Percentiles rank a stretch among this genome's conserved stretches.
phyloP scores from a whole-genome alignment of 2,888 invertebrate genomes.

The Pandemis corylana region DNA sequence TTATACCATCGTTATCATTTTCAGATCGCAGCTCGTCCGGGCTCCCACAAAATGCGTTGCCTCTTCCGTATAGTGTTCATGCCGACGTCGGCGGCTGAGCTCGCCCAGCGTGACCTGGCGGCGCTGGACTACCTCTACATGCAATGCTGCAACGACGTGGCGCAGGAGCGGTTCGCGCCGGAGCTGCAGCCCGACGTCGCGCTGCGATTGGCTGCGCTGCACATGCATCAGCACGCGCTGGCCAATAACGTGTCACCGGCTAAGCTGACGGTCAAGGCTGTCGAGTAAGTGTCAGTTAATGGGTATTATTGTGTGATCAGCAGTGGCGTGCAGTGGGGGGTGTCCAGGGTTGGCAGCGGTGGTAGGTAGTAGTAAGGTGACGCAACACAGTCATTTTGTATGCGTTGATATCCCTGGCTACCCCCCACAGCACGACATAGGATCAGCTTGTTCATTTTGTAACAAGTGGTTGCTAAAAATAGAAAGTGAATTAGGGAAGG shows the following conservation, averaged over 20 bases:
- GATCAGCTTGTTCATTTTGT: too few relatives aligned
- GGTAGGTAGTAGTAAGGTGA: too few relatives aligned
- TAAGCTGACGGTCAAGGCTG: slow-evolving; percentile 93
- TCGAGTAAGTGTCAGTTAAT: slow-evolving; percentile 89
- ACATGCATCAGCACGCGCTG: slow-evolving; percentile 95
- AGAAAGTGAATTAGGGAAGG: too few relatives aligned
- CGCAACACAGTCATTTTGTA: too few relatives aligned
- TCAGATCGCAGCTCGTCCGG: slow-evolving; percentile 95
- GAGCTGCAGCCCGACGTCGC: slow-evolving; percentile 94
- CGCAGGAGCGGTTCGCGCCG: slow-evolving; percentile 95
- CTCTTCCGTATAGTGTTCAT: slow-evolving; percentile 96
- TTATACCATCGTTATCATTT: slow-evolving; percentile 27
- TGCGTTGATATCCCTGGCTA: too few relatives aligned
- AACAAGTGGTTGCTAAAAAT: too few relatives aligned
- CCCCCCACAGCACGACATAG: too few relatives aligned
- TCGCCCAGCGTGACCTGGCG: slow-evolving; percentile 92
- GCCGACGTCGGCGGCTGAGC: slow-evolving; percentile 92
- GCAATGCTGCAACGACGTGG: slow-evolving; percentile 97
- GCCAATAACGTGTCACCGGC: slow-evolving; percentile 91
- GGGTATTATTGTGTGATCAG: too few relatives aligned
- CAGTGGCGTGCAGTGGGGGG: too few relatives aligned
- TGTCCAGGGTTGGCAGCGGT: too few relatives aligned
- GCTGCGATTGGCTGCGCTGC: slow-evolving; percentile 93
- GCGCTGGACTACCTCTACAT: slow-evolving; percentile 95
- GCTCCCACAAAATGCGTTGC: slow-evolving; percentile 95